Conservation (phyloP, 2,113 vertebrate genomes). For the Trematocara stigmaticum region DNA sequence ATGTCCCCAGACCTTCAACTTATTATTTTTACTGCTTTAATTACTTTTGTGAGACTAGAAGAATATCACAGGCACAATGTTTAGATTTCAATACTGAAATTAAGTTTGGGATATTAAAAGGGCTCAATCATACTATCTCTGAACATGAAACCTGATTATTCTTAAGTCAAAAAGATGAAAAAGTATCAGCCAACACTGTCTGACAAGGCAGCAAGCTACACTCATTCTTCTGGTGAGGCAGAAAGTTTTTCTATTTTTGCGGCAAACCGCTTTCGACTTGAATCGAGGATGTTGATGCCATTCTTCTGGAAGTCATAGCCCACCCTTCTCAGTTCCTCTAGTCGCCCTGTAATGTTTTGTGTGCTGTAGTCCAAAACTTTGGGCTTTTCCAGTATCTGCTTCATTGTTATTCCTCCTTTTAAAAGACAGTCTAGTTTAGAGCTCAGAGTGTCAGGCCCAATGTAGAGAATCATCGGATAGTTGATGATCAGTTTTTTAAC, state of each 20-base stretch:
- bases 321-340: conserved; percentile 58
- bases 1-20: background rate
- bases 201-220: background rate
- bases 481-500: conserved; percentile 58
- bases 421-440: conserved; percentile 75
- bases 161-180: background rate
- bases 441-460: conserved; percentile 62
- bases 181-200: background rate
- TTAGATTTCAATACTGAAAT: background rate
- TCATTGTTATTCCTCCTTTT: conserved; percentile 62
- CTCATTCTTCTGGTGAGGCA: background rate
- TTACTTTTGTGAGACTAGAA: background rate
- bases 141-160: background rate
- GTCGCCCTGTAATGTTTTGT: conserved; percentile 60
- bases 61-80: background rate
- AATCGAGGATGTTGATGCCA: conserved; percentile 69
- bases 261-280: conserved; percentile 70
- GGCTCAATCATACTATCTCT: background rate
- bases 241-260: conserved; percentile 67
- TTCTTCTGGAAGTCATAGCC: conserved; percentile 72
- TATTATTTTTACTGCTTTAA: background rate
- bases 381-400: conserved; percentile 65
- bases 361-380: conserved; percentile 72
- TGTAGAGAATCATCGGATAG: conserved; percentile 64
- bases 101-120: background rate